Evolutionary conservation across 1,140 invertebrate species (phyloP).

Genomic region (Neodiprion lecontei): DNA sequence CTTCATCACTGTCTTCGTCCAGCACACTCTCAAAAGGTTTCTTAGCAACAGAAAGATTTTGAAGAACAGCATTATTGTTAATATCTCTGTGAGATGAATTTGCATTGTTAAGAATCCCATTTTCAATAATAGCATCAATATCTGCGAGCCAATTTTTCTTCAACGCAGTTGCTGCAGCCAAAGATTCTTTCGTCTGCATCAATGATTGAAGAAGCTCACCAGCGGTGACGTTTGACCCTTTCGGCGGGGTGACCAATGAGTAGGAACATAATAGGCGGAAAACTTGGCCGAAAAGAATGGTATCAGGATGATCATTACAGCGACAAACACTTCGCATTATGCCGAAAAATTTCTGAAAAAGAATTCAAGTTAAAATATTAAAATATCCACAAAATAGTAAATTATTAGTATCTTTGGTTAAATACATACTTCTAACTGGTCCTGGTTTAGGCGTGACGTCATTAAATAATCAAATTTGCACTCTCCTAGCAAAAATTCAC

Average conservation of each 20-base stretch:
- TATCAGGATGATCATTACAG: constrained; percentile 24
- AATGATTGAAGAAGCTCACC: constrained; percentile 23
- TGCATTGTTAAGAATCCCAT: no score
- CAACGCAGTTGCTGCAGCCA: constrained; percentile 11
- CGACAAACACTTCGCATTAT: constrained; percentile 24
- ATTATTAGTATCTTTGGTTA: no score
- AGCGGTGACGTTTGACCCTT: constrained; percentile 21
- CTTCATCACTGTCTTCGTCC: no score
- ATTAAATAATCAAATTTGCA: neutral
- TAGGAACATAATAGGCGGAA: constrained; percentile 22
- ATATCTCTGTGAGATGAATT: no score
- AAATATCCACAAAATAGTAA: no score
- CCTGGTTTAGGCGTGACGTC: neutral
- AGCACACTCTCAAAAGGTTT: no score
- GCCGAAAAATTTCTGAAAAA: constrained; percentile 25
- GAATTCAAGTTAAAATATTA: neutral
- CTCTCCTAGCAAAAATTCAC: neutral
- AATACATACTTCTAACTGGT: neutral
- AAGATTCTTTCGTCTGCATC: constrained; percentile 26
- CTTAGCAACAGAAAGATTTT: no score
- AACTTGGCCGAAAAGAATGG: constrained; percentile 16
- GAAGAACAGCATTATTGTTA: no score
- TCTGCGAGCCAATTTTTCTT: constrained; percentile 13
- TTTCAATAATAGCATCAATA: no score
- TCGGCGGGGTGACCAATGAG: constrained; percentile 26